Evolutionary conservation across 2,113 vertebrate genomes (phyloP).

Genomic region (Loxodonta africana): DNA sequence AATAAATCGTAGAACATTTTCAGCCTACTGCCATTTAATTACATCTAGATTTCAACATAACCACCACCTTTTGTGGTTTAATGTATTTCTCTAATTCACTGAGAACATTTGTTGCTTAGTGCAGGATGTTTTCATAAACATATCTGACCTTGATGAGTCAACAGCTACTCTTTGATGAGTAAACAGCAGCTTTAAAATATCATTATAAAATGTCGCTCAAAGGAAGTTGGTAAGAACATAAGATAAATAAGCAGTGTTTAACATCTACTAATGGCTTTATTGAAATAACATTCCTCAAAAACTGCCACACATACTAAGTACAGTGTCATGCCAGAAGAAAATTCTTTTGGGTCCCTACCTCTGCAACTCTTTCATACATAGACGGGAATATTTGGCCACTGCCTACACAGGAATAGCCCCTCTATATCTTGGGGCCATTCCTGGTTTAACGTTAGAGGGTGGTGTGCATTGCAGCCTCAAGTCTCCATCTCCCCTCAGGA

Average conservation of each 20-base stretch:
- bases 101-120: background rate
- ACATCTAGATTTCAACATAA: background rate
- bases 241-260: background rate
- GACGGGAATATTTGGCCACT: background rate
- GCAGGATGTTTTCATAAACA: background rate
- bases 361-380: background rate
- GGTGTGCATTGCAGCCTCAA: background rate
- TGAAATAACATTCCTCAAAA: background rate
- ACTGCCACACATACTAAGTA: background rate
- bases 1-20: background rate
- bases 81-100: background rate
- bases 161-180: background rate
- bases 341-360: background rate
- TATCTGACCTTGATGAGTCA: background rate
- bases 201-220: background rate
- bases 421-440: background rate
- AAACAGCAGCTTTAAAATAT: constrained; percentile 36
- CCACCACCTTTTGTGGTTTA: background rate
- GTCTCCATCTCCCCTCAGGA: background rate
- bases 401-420: background rate
- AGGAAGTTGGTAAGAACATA: background rate
- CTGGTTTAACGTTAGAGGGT: background rate
- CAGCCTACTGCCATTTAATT: background rate
- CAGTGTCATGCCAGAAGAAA: background rate
- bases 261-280: background rate